Evolutionary conservation across 64 coral and sea anemone species (phyloP), one percentile per base, ranked within the genome.

Genomic region (Stylophora pistillata): DNA sequence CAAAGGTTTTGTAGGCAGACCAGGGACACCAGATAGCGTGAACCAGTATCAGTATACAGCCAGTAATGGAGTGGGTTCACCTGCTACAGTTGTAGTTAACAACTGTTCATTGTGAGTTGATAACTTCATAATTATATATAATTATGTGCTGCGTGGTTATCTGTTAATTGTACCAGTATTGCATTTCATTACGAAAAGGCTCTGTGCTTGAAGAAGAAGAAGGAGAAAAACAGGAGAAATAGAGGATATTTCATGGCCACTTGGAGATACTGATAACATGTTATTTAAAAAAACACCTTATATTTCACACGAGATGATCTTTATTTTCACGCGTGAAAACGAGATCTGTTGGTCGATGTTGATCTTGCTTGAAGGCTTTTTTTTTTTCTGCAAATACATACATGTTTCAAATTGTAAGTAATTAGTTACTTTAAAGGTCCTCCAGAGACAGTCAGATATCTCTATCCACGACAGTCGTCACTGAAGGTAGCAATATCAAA

Each of bases 1-100:
- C 64, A 68, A 68, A 33, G 13, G 23, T 80, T 56, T 30, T 80
- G 26, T 60, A 15, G 30, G 55, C 56, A 80, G 56, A 61, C 55
- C 78, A 31, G 78, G 25, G 15, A 80, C 78, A n/a, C 56, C 56
- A 60, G 56, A 80, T 32, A 59, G 60, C 78, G 10, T 80, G 55
- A 59, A 33, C 16, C 78, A 80, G 78, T 80, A 80, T 61, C 78
- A 80, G 15, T 80, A 56, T 60, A 61, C 78, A 80, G 78, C 78
- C 27, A 20, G 29, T 58, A 80, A 80, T 80, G 78, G 78, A 60
- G 78, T 80, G 1, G 78, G 32, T 10, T 30, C 13, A 33, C 16
- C 56, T 30, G 78, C 28, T 0, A 32, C 14, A 0, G 78, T 14
- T 20, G 28, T 30, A 28, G 16, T 56, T 28, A 80, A 61, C 60